Evolutionary conservation across 2,888 invertebrate species (phyloP), one percentile per base, ranked within the genome.

Genomic region (Cryptocephalus moraei): DNA sequence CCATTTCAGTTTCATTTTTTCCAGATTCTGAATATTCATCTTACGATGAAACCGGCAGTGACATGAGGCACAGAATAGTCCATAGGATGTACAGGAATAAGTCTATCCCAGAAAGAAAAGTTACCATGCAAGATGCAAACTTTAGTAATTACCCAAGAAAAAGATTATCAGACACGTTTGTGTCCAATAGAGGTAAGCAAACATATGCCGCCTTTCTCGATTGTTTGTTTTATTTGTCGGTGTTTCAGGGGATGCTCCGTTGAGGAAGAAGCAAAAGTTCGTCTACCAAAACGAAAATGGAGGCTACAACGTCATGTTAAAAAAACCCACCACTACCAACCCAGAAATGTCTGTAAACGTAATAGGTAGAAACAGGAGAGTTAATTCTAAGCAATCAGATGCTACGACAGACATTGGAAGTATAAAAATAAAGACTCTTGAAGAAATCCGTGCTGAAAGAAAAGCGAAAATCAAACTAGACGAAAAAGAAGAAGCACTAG

Each of bases 341-440:
- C 36, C 13, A 4, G 36, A 32, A 12, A 32, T 11, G 11, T 11
- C 3, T 8, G 32, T 32, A 13, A 8, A 45, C 31, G 10, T 11
- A 4, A 33, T 40, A 40, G 36, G 33, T 32, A 32, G 13, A n/a
- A 33, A 38, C 4, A 22, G 22, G 6, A 22, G 22, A 6, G 22
- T 22, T 22, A 22, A 22, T 22, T 22, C 22, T 6, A 22, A 22
- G 6, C 22, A 22, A 22, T 2, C 22, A 22, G 32, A 40, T 8
- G 40, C 40, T 12, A 6, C 2, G n/a, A n/a, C n/a, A 36, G 12
- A 11, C 14, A 11, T 48, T 1, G 10, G 33, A 4, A 31, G 38
- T 32, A 66, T 70, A 14, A 68, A 66, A 62, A 66, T 73, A 9
- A 71, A 72, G 56, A 70, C 71, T 0, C 52, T 74, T 39, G 68